phyloP scores from a whole-genome alignment of 1,140 invertebrate genomes.

The Drosophila pseudoananassae region DNA sequence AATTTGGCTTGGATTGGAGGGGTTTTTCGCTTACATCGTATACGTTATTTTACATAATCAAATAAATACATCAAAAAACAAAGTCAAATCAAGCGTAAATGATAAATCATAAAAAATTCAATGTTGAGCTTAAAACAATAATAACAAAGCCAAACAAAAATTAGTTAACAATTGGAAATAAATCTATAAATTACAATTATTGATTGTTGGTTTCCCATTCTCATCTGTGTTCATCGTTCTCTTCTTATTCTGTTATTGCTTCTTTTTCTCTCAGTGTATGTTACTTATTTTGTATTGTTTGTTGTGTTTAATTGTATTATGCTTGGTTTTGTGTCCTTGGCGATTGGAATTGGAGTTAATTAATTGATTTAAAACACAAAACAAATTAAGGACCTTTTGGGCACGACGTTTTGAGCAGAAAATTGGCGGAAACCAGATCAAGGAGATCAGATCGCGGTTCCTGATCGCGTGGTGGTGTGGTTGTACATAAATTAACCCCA shows the following conservation, averaged over 20 bases:
- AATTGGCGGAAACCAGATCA: background rate
- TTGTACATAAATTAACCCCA: slow-evolving; percentile 17
- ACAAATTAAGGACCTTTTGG: background rate
- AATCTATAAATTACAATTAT: slow-evolving; percentile 18
- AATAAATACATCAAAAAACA: slow-evolving; percentile 13
- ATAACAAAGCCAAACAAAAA: slow-evolving; percentile 70
- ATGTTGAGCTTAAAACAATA: slow-evolving; percentile 63
- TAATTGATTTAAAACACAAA: background rate
- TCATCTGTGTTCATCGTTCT: background rate
- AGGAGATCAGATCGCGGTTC: background rate
- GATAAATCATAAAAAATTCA: slow-evolving; percentile 11
- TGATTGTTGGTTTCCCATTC: slow-evolving; percentile 10
- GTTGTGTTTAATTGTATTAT: slow-evolving; percentile 5
- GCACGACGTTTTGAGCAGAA: background rate
- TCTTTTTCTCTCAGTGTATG: background rate
- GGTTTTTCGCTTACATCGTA: slow-evolving; percentile 20
- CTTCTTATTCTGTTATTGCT: slow-evolving; percentile 9
- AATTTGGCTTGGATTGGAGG: slow-evolving; percentile 16
- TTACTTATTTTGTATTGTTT: background rate
- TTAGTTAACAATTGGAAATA: slow-evolving; percentile 63
- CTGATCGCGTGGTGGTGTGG: background rate
- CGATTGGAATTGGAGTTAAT: background rate
- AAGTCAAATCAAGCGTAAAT: slow-evolving; percentile 4
- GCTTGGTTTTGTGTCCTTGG: background rate
- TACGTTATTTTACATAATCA: slow-evolving; percentile 28